Evolutionary conservation across 1,140 invertebrate species (phyloP), one percentile per base, ranked within the genome.

Genomic region (Drosophila ohnishii): DNA sequence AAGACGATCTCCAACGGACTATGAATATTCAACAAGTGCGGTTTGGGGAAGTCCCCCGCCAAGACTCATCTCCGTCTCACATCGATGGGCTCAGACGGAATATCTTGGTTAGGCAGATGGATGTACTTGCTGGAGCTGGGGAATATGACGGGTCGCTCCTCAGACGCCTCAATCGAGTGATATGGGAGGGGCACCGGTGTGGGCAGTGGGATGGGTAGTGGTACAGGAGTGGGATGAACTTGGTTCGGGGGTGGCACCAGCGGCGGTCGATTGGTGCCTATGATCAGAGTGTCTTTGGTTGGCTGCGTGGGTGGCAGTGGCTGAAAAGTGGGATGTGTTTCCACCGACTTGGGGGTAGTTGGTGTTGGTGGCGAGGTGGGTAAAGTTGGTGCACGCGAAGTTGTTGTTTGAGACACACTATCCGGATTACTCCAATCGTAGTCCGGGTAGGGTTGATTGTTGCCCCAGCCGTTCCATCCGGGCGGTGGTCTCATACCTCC

Each of bases 181-280:
- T 44, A 37, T 7, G 78, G 48, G 5, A 14, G 1, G 11, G 67
- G 75, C 3, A 39, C n/a, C 0, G 30, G 58, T 0, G 34, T 13
- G 8, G 65, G 34, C 48, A 44, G n/a, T 4, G 48, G 42, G 8
- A 19, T 25, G 28, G 61, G 30, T 19, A 60, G 16, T 14, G 50
- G 50, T 6, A 35, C 22, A 0, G 47, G 35, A 10, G 59, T 13
- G 8, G 58, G 40, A 10, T 39, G 19, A 7, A 48, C 45, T 3
- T 32, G 39, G 25, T 55, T 30, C 6, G 69, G 45, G 19, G 45
- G 32, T n/a, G 55, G 80, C 28, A 59, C 28, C n/a, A 85, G 44
- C 1, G 77, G 81, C 13, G 77, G 73, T 5, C 39, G 42, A 53
- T 81, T 85, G 28, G 60, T 80, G 56, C 80, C 80, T 16, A 75